phyloP scores from a whole-genome alignment of 2,113 vertebrate genomes.

The Chauna torquata region DNA sequence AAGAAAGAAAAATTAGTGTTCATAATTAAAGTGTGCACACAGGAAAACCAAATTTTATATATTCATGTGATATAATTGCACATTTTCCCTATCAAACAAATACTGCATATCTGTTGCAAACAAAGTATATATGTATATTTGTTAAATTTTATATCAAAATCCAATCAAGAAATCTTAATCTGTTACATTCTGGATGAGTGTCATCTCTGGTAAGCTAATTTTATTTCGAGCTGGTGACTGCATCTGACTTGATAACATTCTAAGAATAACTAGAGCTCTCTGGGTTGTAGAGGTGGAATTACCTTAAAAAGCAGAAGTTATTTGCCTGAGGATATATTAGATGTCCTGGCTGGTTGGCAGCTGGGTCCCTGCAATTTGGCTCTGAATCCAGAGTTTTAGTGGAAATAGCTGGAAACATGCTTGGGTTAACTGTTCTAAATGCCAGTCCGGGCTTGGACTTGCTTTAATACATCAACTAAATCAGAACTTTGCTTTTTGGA shows the following conservation, averaged over 20 bases:
- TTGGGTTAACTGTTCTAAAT: not conserved
- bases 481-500: not conserved
- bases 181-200: not conserved
- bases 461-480: not conserved
- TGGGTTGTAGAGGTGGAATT: not conserved
- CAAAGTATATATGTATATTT: fast-evolving
- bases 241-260: not conserved
- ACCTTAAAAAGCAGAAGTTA: fast-evolving
- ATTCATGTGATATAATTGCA: fast-evolving
- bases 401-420: not conserved
- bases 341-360: not conserved
- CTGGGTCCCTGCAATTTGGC: not conserved
- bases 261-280: not conserved
- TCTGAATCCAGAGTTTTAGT: not conserved
- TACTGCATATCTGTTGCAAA: not conserved
- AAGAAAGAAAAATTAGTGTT: not conserved
- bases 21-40: not conserved
- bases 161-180: not conserved
- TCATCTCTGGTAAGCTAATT: not conserved
- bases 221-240: not conserved
- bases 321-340: not conserved
- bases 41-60: not conserved
- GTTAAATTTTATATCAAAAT: not conserved
- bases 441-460: not conserved
- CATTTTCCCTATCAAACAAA: not conserved